A percentile compares a stretch with the other conserved stretches of the same genome.
phyloP scores from a whole-genome alignment of 2,113 vertebrate species.

The Perca schrenkii region DNA sequence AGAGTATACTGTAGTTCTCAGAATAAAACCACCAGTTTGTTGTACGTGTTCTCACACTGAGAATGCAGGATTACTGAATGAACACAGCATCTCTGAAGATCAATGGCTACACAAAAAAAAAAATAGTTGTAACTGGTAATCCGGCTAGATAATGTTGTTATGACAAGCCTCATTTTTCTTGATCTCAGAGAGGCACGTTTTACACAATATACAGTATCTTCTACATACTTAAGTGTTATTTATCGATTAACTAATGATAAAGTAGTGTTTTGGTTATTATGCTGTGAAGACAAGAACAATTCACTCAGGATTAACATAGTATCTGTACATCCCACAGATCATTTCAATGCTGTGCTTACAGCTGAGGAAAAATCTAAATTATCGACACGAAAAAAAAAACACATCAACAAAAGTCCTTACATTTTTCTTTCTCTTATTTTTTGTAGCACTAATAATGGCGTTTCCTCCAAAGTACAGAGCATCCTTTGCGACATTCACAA shows the following conservation, averaged over 20 bases:
- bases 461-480: conserved; percentile 3
- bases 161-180: not conserved
- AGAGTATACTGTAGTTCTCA: conserved; percentile 9
- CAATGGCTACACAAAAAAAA: too few relatives aligned
- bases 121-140: not conserved
- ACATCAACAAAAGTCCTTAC: not conserved
- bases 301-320: not conserved
- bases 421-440: not conserved
- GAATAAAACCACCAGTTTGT: conserved; percentile 15
- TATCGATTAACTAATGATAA: not conserved
- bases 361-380: too few relatives aligned
- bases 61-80: not conserved
- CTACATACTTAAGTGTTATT: not conserved
- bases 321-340: not conserved
- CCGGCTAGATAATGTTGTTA: not conserved
- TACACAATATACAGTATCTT: not conserved
- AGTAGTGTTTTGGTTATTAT: not conserved
- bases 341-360: not conserved
- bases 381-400: not conserved
- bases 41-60: conserved; percentile 9
- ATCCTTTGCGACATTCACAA: not conserved
- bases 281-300: not conserved
- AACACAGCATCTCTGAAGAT: not conserved
- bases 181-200: not conserved
- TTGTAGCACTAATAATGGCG: not conserved